Conservation (phyloP, 2,797 vertebrate genomes). For the Apogon talboti region DNA sequence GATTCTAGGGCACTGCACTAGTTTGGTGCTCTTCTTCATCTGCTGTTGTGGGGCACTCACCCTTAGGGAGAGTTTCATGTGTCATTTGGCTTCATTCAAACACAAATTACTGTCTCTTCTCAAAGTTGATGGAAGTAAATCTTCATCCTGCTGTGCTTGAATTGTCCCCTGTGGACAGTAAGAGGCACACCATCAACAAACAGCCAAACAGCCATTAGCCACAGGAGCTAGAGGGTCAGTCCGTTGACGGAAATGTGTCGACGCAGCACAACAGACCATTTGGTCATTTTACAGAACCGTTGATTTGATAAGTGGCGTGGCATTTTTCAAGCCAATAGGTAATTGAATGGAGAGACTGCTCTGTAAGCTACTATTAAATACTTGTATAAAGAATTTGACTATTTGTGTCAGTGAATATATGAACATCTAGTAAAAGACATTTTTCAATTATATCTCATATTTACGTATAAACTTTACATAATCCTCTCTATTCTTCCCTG, state of each 20-base stretch:
- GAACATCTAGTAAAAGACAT: no score
- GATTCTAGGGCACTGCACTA: constrained; percentile 62
- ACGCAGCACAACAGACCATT: constrained; percentile 17
- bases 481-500: background rate
- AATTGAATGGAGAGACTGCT: constrained; percentile 1
- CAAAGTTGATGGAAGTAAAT: constrained; percentile 54
- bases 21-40: constrained; percentile 62
- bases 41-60: constrained; percentile 48
- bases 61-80: constrained; percentile 58
- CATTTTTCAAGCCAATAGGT: background rate
- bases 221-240: constrained; percentile 14
- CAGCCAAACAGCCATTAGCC: constrained; percentile 7
- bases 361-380: background rate
- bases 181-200: constrained; percentile 25
- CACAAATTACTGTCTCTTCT: constrained; percentile 42
- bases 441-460: constrained; percentile 5
- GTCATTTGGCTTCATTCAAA: constrained; percentile 68
- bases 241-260: constrained; percentile 12
- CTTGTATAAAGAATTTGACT: background rate
- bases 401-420: background rate
- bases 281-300: background rate
- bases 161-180: constrained; percentile 38
- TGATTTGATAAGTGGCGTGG: background rate
- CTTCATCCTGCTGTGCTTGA: constrained; percentile 21
- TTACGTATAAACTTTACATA: constrained; percentile 6